These are phyloP conservation scores for Linnaemya tessellans DNA, from an alignment of 2,888 invertebrate genomes.

Conservation along the genomic window DNA sequence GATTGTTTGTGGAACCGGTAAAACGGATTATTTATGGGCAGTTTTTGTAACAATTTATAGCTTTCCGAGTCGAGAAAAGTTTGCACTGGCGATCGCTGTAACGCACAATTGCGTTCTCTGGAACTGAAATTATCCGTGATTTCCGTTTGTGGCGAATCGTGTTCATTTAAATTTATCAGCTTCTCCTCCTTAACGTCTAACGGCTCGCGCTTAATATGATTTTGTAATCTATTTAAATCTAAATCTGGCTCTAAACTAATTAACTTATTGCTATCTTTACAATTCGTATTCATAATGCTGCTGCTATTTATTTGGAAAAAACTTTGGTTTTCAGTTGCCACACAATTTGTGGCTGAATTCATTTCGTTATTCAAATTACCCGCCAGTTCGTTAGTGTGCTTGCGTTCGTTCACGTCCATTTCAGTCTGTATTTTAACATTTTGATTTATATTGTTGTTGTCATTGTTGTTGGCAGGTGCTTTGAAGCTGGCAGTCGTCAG, in stretches of 20 bases:
- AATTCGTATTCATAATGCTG: slow-evolving; percentile 50
- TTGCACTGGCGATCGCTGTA: background rate
- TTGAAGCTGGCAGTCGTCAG: slow-evolving; percentile 9
- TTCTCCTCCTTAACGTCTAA: background rate
- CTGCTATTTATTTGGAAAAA: slow-evolving; percentile 70
- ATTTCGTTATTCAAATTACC: background rate
- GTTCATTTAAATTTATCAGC: slow-evolving; percentile 16
- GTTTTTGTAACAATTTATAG: slow-evolving; percentile 77
- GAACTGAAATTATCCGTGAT: background rate
- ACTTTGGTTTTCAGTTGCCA: slow-evolving; percentile 49
- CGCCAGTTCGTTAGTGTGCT: background rate
- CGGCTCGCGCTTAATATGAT: slow-evolving; percentile 4
- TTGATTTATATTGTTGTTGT: slow-evolving; percentile 75
- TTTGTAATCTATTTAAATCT: slow-evolving; percentile 17
- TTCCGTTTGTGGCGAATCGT: background rate
- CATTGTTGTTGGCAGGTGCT: slow-evolving; percentile 60
- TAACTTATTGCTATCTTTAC: slow-evolving; percentile 47
- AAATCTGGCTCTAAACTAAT: slow-evolving; percentile 35
- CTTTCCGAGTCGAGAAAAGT: slow-evolving; percentile 73
- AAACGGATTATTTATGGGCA: slow-evolving; percentile 82
- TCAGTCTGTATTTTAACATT: slow-evolving; percentile 64
- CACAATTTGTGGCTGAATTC: background rate
- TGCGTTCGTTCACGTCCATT: slow-evolving; percentile 20
- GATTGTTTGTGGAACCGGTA: slow-evolving; percentile 82
- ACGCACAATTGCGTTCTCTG: background rate